These are phyloP conservation scores for Rousettus madagascariensis DNA, from an alignment of 2,797 vertebrate species.

Conservation along the genomic window DNA sequence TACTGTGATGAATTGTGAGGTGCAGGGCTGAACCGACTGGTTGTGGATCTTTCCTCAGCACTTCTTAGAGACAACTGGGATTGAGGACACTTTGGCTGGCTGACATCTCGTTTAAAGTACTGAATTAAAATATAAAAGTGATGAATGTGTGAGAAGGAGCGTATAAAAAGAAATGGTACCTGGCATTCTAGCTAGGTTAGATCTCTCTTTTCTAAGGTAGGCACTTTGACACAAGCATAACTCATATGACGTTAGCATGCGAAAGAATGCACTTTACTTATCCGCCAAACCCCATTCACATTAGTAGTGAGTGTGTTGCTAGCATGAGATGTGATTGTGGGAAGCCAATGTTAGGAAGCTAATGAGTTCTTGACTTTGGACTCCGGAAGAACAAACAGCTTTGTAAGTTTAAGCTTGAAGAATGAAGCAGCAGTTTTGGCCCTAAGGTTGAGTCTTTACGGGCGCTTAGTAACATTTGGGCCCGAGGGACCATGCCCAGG, in stretches of 20 bases:
- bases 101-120: constrained; percentile 2
- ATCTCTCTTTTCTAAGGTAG: not conserved
- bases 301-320: not conserved
- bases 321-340: not conserved
- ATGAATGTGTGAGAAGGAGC: not conserved
- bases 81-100: not conserved
- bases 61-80: not conserved
- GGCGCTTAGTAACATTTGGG: not conserved
- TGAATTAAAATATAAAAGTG: constrained; percentile 10
- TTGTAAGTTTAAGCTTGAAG: not conserved
- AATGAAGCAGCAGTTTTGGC: not conserved
- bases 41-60: not conserved
- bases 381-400: not conserved
- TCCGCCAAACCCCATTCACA: not conserved
- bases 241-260: not conserved
- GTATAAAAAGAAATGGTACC: not conserved
- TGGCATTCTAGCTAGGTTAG: not conserved
- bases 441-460: not conserved
- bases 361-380: not conserved
- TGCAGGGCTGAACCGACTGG: not conserved
- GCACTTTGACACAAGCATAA: not conserved
- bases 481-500: not conserved
- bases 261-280: not conserved
- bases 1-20: not conserved
- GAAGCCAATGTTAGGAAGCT: not conserved